Conservation (phyloP, 2,113 vertebrate genomes). For the Planiliza haematocheilus region DNA sequence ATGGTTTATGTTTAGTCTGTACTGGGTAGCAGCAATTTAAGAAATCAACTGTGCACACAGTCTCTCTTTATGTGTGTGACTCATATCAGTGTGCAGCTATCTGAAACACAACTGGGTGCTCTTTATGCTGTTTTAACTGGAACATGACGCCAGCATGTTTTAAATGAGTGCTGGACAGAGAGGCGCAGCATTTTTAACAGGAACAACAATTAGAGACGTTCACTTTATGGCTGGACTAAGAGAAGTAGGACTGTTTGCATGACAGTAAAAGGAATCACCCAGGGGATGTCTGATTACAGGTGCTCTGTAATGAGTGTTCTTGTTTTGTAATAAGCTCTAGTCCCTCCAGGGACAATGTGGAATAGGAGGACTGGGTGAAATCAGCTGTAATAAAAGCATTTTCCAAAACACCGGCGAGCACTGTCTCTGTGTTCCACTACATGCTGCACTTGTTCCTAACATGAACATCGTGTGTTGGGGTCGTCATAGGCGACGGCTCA, state of each 20-base stretch:
- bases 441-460: too few relatives aligned
- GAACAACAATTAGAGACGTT: slow-evolving; percentile 26
- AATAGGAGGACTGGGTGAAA: slow-evolving; percentile 21
- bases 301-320: too few relatives aligned
- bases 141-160: background rate
- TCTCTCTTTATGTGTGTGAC: slow-evolving; percentile 4
- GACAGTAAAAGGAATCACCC: slow-evolving; percentile 45
- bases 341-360: slow-evolving; percentile 35
- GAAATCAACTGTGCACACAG: background rate
- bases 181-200: slow-evolving; percentile 1
- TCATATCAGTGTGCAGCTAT: background rate
- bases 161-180: too few relatives aligned
- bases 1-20: slow-evolving; percentile 1
- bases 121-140: background rate
- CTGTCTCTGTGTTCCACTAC: too few relatives aligned
- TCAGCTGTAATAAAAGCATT: slow-evolving; percentile 4
- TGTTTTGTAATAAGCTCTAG: slow-evolving; percentile 60
- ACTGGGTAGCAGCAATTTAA: slow-evolving; percentile 1
- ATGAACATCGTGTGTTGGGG: slow-evolving; percentile 9
- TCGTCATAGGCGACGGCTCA: background rate
- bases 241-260: slow-evolving; percentile 34
- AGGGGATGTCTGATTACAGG: slow-evolving; percentile 38
- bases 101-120: slow-evolving; percentile 2
- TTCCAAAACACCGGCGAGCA: background rate
- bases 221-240: slow-evolving; percentile 1